Percentiles rank a stretch among this genome's conserved stretches.
These are phyloP conservation scores for Pelobates fuscus DNA, from an alignment of 2,113 vertebrate genomes.

Conservation along the genomic window DNA sequence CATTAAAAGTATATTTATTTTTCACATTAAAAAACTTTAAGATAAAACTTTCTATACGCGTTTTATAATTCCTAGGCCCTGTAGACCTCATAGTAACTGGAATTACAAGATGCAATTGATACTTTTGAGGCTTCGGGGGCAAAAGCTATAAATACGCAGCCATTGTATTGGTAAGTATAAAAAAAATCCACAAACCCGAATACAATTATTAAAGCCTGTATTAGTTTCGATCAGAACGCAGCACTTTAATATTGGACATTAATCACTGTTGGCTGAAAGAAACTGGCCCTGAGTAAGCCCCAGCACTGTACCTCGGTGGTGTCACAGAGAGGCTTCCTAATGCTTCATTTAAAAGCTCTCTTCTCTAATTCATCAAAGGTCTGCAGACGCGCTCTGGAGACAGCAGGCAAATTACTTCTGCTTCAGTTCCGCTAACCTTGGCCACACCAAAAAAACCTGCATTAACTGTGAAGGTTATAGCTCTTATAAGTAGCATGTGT, in stretches of 20 bases:
- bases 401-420: slow-evolving; percentile 51
- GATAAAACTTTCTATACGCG: no score
- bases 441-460: slow-evolving; percentile 42
- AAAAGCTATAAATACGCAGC: slow-evolving; percentile 8
- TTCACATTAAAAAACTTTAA: no score
- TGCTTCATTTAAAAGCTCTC: slow-evolving; percentile 52
- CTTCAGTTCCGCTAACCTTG: slow-evolving; percentile 52
- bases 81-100: no score
- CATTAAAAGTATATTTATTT: no score
- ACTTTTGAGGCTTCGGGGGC: slow-evolving; percentile 10
- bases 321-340: slow-evolving; percentile 46
- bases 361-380: slow-evolving; percentile 50
- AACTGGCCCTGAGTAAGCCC: slow-evolving; percentile 39
- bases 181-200: slow-evolving; percentile 31
- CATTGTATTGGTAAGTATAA: slow-evolving; percentile 2
- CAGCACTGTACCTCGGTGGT: slow-evolving; percentile 30
- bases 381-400: slow-evolving; percentile 41
- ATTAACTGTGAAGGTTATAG: slow-evolving; percentile 44
- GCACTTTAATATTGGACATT: slow-evolving; percentile 47
- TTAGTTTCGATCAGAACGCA: slow-evolving; percentile 51
- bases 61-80: no score
- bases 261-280: slow-evolving; percentile 47
- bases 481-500: background rate
- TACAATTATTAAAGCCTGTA: slow-evolving; percentile 51
- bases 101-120: background rate